Conservation (phyloP, 2,888 invertebrate species). For the Heteromyza rotundicornis region DNA sequence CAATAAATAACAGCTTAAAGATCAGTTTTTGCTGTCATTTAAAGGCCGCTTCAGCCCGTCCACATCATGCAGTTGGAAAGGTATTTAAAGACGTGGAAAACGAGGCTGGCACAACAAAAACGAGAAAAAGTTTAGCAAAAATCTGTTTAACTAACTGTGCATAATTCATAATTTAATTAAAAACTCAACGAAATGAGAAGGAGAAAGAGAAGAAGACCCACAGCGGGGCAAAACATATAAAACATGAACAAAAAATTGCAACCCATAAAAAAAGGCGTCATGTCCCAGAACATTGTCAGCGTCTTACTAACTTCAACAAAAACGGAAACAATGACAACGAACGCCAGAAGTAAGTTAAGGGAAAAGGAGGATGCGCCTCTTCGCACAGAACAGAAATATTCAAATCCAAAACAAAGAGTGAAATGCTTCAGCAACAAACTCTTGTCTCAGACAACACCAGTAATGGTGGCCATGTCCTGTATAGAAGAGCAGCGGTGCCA, state of each 20-base stretch:
- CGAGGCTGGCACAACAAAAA: constrained; percentile 4
- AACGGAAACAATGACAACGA: neutral
- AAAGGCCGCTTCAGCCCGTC: neutral
- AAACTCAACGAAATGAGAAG: constrained; percentile 58
- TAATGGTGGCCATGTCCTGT: neutral
- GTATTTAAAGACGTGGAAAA: neutral
- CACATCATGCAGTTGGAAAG: neutral
- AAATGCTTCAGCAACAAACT: neutral
- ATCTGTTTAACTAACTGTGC: constrained; percentile 60
- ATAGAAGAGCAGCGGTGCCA: neutral
- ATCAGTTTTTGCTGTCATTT: too few relatives aligned
- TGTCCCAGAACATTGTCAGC: neutral
- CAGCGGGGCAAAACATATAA: neutral
- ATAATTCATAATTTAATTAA: constrained; percentile 61
- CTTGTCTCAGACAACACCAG: neutral
- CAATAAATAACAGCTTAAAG: too few relatives aligned
- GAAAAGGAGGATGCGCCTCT: neutral
- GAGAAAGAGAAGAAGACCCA: constrained; percentile 23
- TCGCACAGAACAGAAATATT: neutral
- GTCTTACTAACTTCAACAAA: neutral
- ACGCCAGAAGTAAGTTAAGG: too few relatives aligned
- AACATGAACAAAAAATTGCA: neutral
- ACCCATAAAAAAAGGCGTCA: neutral
- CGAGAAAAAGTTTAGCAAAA: constrained; percentile 29
- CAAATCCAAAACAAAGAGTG: neutral